Percentiles rank a stretch among this genome's conserved stretches.
phyloP scores from a whole-genome alignment of 2,888 invertebrate genomes.

The Metellina segmentata region DNA sequence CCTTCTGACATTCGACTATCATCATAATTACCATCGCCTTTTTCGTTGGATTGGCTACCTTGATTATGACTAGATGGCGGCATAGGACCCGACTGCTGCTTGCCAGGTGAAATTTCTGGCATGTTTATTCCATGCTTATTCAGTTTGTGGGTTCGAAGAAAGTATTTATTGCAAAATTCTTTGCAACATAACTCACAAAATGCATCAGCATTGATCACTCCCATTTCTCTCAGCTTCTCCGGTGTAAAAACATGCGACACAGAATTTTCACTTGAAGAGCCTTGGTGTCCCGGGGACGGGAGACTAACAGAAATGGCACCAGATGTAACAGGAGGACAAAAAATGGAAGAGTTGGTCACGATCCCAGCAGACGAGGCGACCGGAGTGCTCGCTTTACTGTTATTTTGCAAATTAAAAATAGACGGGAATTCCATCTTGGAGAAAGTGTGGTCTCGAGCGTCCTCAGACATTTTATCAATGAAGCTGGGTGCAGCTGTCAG shows the following conservation, averaged over 20 bases:
- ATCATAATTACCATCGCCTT: slow-evolving; percentile 64
- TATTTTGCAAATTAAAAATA: slow-evolving; percentile 67
- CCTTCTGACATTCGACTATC: slow-evolving; percentile 65
- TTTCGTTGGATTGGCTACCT: slow-evolving; percentile 69
- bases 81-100: slow-evolving; percentile 39
- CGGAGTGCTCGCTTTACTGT: slow-evolving; percentile 45
- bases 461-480: slow-evolving; percentile 66
- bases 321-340: slow-evolving; percentile 65
- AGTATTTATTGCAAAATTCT: slow-evolving; percentile 83
- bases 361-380: slow-evolving; percentile 46
- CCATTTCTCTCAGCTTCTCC: slow-evolving; percentile 88
- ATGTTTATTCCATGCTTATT: slow-evolving; percentile 82
- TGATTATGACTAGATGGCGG: slow-evolving; percentile 69
- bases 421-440: slow-evolving; percentile 76
- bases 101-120: slow-evolving; percentile 75
- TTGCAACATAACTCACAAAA: slow-evolving; percentile 83
- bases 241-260: slow-evolving; percentile 83
- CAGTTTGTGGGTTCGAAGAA: slow-evolving; percentile 83
- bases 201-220: slow-evolving; percentile 85
- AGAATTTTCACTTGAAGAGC: slow-evolving; percentile 68
- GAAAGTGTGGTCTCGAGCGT: slow-evolving; percentile 56
- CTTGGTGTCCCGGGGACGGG: slow-evolving; percentile 66
- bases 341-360: slow-evolving; percentile 60
- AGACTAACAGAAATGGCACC: slow-evolving; percentile 55
- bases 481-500: slow-evolving; percentile 66